Percentiles rank a stretch among this genome's conserved stretches.
Conservation (phyloP, 1,140 invertebrate species). For the Pantala flavescens region DNA sequence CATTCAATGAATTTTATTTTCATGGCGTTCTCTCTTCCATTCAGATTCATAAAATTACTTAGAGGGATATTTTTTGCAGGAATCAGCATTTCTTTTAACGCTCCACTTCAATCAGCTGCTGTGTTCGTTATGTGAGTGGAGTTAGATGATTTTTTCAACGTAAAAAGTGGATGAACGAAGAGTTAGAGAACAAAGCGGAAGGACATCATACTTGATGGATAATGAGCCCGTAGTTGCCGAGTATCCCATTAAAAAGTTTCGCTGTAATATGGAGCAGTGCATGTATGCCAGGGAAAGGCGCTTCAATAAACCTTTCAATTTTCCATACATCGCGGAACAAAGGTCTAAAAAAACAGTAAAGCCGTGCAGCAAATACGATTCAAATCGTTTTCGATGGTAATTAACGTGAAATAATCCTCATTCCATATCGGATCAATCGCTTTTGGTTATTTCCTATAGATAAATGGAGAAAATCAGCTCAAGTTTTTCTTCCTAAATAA, state of each 20-base stretch:
- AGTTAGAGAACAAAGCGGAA: neutral
- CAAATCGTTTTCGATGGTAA: too few relatives aligned
- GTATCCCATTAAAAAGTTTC: neutral
- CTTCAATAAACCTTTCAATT: too few relatives aligned
- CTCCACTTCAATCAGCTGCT: neutral
- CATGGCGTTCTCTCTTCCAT: neutral
- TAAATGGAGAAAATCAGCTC: too few relatives aligned
- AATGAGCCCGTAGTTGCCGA: neutral
- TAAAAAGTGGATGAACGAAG: conserved; percentile 1
- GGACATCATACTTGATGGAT: neutral
- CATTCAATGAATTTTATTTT: neutral
- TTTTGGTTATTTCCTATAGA: too few relatives aligned
- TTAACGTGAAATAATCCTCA: too few relatives aligned
- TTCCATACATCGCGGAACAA: too few relatives aligned
- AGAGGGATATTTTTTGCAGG: neutral
- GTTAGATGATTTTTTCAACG: neutral
- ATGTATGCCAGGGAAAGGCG: too few relatives aligned
- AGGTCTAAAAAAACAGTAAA: too few relatives aligned
- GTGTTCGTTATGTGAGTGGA: neutral
- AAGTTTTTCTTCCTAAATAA: too few relatives aligned
- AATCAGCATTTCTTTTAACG: neutral
- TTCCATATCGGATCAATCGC: too few relatives aligned
- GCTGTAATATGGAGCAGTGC: neutral
- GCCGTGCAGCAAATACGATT: too few relatives aligned
- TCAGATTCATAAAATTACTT: neutral